Conservation (phyloP, 2,113 vertebrate species). For the Halcyon malimbica region DNA sequence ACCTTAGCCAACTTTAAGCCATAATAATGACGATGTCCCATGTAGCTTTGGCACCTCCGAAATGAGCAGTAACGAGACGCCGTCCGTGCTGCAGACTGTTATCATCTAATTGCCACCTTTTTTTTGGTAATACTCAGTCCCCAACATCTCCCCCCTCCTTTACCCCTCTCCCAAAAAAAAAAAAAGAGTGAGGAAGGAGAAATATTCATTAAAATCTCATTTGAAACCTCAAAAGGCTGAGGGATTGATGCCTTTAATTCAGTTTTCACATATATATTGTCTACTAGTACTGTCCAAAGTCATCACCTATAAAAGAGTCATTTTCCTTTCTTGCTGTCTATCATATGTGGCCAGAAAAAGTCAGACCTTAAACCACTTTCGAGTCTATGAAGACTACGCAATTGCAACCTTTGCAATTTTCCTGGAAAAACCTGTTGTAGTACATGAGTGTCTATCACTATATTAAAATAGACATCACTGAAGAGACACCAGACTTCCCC, state of each 20-base stretch:
- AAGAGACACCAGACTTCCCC: background rate
- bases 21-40: constrained; percentile 53
- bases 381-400: background rate
- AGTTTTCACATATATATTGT: background rate
- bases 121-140: background rate
- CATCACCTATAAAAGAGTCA: background rate
- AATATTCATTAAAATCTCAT: background rate
- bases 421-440: background rate
- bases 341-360: background rate
- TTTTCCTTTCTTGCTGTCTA: background rate
- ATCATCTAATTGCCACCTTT: constrained; percentile 50
- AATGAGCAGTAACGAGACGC: constrained; percentile 11
- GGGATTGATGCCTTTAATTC: background rate
- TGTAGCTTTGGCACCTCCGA: constrained; percentile 63
- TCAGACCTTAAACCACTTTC: background rate
- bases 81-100: background rate
- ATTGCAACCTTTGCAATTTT: background rate
- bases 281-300: background rate
- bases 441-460: background rate
- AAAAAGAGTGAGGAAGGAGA: background rate
- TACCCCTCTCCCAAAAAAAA: background rate
- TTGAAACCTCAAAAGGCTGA: background rate
- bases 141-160: background rate
- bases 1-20: constrained; percentile 74
- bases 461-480: background rate